These are phyloP conservation scores for Tillus elongatus DNA, from an alignment of 2,888 invertebrate species.

Conservation along the genomic window DNA sequence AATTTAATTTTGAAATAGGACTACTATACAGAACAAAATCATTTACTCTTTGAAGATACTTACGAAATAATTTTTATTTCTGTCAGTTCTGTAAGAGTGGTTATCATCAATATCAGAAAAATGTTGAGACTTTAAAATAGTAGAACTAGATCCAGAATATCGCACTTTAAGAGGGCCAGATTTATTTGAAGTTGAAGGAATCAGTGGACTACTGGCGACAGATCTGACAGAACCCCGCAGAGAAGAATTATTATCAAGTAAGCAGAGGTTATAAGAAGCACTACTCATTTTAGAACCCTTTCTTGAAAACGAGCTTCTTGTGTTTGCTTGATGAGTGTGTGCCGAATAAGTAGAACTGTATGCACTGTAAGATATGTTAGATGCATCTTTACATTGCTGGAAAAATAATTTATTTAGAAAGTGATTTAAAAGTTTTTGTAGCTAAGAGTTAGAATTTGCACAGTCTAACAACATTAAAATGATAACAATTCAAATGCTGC, in stretches of 20 bases:
- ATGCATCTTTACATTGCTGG: conserved; percentile 24
- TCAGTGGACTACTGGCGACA: conserved; percentile 26
- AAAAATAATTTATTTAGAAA: conserved; percentile 16
- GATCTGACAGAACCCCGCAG: conserved; percentile 26
- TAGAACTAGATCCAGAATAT: conserved; percentile 27
- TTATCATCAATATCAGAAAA: conserved; percentile 24
- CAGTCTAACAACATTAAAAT: no score
- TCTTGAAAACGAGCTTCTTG: conserved; percentile 21
- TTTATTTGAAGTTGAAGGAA: conserved; percentile 18
- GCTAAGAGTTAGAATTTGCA: no score
- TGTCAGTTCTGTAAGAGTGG: conserved; percentile 25
- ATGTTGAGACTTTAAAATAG: conserved; percentile 40
- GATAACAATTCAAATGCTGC: no score
- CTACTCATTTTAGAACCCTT: conserved; percentile 28
- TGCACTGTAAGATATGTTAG: conserved; percentile 25
- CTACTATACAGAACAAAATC: no score
- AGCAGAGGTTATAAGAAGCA: conserved; percentile 27
- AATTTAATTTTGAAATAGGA: no score
- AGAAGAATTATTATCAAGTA: conserved; percentile 28
- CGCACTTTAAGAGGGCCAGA: conserved; percentile 30
- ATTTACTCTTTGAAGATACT: no score
- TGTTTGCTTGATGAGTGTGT: conserved; percentile 17
- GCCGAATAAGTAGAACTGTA: conserved; percentile 21
- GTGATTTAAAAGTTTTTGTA: conserved; percentile 5
- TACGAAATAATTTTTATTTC: conserved; percentile 23